Conservation (phyloP, 2,888 invertebrate genomes). For the Elegia similella region DNA sequence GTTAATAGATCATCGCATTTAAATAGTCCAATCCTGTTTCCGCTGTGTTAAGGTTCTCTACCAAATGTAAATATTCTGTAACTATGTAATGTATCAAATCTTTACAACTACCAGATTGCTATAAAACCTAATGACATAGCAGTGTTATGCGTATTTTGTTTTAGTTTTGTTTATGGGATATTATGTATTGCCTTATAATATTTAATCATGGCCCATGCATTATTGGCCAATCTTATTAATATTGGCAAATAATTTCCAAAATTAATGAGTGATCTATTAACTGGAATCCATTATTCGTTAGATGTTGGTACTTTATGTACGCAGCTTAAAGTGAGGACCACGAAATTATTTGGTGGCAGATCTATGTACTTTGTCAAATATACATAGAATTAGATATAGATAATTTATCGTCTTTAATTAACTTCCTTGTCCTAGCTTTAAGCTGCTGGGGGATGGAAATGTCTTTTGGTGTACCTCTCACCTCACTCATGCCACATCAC, state of each 20-base stretch:
- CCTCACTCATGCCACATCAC: constrained; percentile 37
- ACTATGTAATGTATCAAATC: too few species aligned
- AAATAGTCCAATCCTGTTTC: neutral
- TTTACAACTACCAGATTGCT: too few species aligned
- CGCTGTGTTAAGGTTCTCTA: neutral
- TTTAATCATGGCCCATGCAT: neutral
- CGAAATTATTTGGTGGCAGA: neutral
- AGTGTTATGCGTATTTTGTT: too few species aligned
- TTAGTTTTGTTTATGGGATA: neutral
- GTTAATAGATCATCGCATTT: constrained; percentile 51
- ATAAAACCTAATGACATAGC: too few species aligned
- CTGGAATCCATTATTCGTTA: constrained; percentile 36
- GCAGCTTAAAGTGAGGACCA: constrained; percentile 35
- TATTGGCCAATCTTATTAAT: neutral
- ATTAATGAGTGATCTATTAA: constrained; percentile 47
- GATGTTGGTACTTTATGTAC: constrained; percentile 28
- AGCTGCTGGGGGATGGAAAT: constrained; percentile 30
- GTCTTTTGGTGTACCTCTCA: constrained; percentile 32
- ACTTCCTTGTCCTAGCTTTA: constrained; percentile 27
- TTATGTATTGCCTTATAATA: neutral
- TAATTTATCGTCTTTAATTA: neutral
- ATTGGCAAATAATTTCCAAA: neutral
- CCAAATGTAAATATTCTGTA: neutral
- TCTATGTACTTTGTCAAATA: neutral
- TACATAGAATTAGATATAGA: neutral